phyloP scores from a whole-genome alignment of 2,113 vertebrate species.

The Apteryx mantelli region DNA sequence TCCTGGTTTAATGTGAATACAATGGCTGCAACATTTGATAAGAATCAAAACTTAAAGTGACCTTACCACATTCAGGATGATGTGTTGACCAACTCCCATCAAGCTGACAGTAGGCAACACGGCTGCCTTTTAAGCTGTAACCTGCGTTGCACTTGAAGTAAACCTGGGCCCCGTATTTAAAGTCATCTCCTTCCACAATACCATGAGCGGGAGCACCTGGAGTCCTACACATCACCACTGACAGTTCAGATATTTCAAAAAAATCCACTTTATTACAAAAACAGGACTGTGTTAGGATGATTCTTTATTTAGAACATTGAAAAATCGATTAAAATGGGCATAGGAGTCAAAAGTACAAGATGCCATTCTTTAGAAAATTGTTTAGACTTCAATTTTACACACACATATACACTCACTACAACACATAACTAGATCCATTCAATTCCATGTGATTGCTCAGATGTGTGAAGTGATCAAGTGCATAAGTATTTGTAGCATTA shows the following conservation, averaged over 20 bases:
- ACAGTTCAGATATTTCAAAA: constrained; percentile 80
- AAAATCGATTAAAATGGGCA: constrained; percentile 35
- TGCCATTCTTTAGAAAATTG: background rate
- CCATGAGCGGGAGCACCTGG: constrained; percentile 85
- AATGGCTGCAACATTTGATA: background rate
- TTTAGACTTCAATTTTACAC: background rate
- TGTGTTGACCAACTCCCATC: constrained; percentile 87
- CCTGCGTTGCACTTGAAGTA: constrained; percentile 85
- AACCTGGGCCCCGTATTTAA: constrained; percentile 84
- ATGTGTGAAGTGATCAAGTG: background rate
- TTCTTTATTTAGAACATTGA: constrained; percentile 61
- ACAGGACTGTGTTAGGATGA: constrained; percentile 71
- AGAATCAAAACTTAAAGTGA: constrained; percentile 55
- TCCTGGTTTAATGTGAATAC: background rate
- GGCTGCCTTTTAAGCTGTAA: constrained; percentile 82
- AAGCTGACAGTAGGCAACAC: constrained; percentile 81
- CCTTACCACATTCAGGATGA: constrained; percentile 87
- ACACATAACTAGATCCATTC: background rate
- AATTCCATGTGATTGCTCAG: background rate
- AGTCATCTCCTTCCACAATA: constrained; percentile 83
- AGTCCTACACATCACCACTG: constrained; percentile 90
- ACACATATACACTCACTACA: background rate
- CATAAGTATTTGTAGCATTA: background rate
- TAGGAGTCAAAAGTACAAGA: constrained; percentile 16
- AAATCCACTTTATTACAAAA: constrained; percentile 81